A percentile compares a stretch with the other conserved stretches of the same genome.
phyloP scores from a whole-genome alignment of 2,888 invertebrate species.

The Abrostola tripartita region DNA sequence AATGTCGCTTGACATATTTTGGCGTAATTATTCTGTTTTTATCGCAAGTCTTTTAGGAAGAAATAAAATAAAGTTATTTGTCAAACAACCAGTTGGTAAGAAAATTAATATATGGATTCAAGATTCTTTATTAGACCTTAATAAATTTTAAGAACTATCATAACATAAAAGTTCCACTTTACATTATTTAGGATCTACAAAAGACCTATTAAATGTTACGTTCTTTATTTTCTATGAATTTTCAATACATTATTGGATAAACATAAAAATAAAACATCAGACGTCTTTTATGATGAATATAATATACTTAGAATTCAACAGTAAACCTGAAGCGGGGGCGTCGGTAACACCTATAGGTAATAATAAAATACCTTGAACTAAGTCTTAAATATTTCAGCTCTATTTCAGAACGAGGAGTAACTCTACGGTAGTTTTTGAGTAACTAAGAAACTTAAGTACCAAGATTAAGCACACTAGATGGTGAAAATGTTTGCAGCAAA shows the following conservation, averaged over 20 bases:
- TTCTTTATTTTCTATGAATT: not conserved
- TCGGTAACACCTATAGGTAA: slow-evolving; percentile 18
- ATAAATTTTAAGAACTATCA: too few relatives aligned
- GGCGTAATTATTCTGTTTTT: not conserved
- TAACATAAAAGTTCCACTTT: too few relatives aligned
- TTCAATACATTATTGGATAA: slow-evolving; percentile 3
- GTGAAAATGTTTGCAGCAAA: slow-evolving; percentile 17
- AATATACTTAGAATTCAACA: slow-evolving; percentile 2
- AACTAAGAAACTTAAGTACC: slow-evolving; percentile 17
- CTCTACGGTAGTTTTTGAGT: slow-evolving; percentile 28
- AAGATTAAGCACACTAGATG: slow-evolving; percentile 15
- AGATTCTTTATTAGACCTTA: too few relatives aligned
- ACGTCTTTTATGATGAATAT: slow-evolving; percentile 9
- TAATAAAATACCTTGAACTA: slow-evolving; percentile 25
- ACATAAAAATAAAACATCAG: slow-evolving; percentile 15
- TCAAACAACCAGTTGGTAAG: too few relatives aligned
- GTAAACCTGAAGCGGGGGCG: slow-evolving; percentile 15
- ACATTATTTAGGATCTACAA: too few relatives aligned
- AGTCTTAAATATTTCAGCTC: slow-evolving; percentile 16
- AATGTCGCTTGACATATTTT: not conserved
- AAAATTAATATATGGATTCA: too few relatives aligned
- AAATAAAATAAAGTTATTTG: too few relatives aligned
- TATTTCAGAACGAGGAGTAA: slow-evolving; percentile 9
- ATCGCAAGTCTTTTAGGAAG: not conserved
- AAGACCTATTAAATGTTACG: too few relatives aligned